phyloP scores from a whole-genome alignment of 2,113 vertebrate species.

The Sula dactylatra region DNA sequence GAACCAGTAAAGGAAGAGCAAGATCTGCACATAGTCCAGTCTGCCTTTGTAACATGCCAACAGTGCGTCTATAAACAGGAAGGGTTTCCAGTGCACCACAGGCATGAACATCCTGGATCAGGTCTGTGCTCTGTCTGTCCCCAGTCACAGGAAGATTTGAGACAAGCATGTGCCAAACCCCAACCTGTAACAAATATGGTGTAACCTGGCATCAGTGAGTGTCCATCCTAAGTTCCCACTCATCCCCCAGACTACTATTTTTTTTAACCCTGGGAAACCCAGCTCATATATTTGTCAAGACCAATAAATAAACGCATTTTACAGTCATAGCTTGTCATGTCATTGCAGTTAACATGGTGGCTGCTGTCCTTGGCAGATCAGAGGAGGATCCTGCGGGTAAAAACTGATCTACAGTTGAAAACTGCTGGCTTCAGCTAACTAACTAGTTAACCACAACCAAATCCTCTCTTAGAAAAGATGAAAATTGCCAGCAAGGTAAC shows the following conservation, averaged over 20 bases:
- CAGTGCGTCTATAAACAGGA: not conserved
- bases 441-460: not conserved
- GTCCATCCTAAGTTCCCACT: not conserved
- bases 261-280: not conserved
- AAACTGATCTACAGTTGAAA: not conserved
- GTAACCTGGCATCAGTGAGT: not conserved
- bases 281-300: not conserved
- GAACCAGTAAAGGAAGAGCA: not conserved
- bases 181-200: fast-evolving
- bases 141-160: not conserved
- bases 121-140: not conserved
- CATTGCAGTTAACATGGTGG: not conserved
- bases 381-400: not conserved
- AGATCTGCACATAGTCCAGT: not conserved
- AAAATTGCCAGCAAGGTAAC: not conserved
- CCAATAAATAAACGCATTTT: not conserved
- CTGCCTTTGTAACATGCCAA: not conserved
- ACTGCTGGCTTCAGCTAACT: not conserved
- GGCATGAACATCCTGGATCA: not conserved
- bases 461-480: not conserved
- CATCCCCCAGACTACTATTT: not conserved
- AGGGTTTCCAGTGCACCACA: not conserved
- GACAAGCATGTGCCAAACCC: not conserved
- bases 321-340: not conserved
- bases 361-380: conserved; percentile 9